phyloP scores from a whole-genome alignment of 2,797 vertebrate genomes.

The Botia kubotai region DNA sequence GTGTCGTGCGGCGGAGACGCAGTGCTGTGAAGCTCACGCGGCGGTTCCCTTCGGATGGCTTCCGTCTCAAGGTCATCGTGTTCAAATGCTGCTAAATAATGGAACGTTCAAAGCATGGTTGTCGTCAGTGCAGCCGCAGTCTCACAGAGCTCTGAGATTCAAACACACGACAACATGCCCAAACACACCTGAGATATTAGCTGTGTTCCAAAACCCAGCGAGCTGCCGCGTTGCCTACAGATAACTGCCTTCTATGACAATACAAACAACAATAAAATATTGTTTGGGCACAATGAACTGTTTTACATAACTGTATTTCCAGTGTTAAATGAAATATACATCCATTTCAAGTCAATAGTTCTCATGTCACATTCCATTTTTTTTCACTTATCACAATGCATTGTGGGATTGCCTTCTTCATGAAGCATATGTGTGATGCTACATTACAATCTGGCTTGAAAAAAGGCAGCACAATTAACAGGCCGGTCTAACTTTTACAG shows the following conservation, averaged over 20 bases:
- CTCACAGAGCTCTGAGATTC: conserved; percentile 2
- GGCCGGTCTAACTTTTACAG: neutral
- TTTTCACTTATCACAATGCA: neutral
- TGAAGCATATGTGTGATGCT: neutral
- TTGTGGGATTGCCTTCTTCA: neutral
- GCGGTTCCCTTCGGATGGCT: conserved; percentile 53
- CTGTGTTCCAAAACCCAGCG: neutral
- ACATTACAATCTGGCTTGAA: neutral
- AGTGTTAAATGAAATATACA: neutral
- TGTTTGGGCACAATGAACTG: neutral
- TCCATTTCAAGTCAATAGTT: neutral
- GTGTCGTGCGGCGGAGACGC: conserved; percentile 51
- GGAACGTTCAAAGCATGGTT: conserved; percentile 53
- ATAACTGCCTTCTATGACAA: neutral
- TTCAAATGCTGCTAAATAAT: conserved; percentile 63
- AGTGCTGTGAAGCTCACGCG: conserved; percentile 53
- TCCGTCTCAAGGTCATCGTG: conserved; percentile 58
- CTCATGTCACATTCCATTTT: neutral
- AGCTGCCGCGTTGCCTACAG: neutral
- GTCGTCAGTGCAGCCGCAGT: conserved; percentile 37
- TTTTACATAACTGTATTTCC: neutral
- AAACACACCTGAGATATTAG: conserved; percentile 26
- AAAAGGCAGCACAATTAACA: neutral
- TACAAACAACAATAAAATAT: neutral
- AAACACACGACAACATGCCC: conserved; percentile 14